Evolutionary conservation across 2,888 invertebrate species (phyloP), one percentile per base, ranked within the genome.

Genomic region (Lasioglossum vierecki): DNA sequence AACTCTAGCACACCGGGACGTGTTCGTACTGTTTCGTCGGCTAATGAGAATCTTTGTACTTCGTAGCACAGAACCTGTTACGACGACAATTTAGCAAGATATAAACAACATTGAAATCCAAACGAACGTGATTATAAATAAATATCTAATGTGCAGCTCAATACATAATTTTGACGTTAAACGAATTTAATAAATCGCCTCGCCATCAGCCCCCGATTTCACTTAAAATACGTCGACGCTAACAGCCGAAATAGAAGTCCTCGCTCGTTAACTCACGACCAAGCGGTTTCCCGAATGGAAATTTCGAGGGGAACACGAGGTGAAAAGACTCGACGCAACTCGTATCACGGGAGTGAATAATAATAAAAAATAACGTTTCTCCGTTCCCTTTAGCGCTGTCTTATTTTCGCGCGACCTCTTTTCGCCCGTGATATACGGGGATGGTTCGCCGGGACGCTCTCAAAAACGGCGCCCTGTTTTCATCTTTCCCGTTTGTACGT

Each of bases 361-460:
- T 83, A 74, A 60, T 78, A 83, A 70, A 84, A 73, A 77, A 73
- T 77, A 76, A 85, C 66, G 72, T 76, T 85, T 63, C 60, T 76
- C 41, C 72, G 57, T 35, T 76, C 39, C 41, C 73, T 74, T 77
- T 53, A 57, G 22, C 44, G 35, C 26, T 68, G 53, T 46, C 68
- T 83, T 75, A 53, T 78, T 84, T 84, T 66, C 79, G 13, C 75
- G n/a, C 70, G 63, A 84, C 70, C 75, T 66, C 84, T 46, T 85
- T 66, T 77, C 74, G 76, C 63, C 30, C 39, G 26, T 71, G 66
- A 81, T 22, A 49, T 76, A 72, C 78, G 53, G 68, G 66, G 68
- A 80, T 86, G 76, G 57, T 4, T 57, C 57, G 84, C 66, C 53
- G 74, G 53, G 6, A 26, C 11, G 44, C 70, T 78, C 44, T 75